Percentiles rank a stretch among this genome's conserved stretches.
Evolutionary conservation across 1,140 invertebrate genomes (phyloP).

Genomic region (Eubasilissa regina): DNA sequence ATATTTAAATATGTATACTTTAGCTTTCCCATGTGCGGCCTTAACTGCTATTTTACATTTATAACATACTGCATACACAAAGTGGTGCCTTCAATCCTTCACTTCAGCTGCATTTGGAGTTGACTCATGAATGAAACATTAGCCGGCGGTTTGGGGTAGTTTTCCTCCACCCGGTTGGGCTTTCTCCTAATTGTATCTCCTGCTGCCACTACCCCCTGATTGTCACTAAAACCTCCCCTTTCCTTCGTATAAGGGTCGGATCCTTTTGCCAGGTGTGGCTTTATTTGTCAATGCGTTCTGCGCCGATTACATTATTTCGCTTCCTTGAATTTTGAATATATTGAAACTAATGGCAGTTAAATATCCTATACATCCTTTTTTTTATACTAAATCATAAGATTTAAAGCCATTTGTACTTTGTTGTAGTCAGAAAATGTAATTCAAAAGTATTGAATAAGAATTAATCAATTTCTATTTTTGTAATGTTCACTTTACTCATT

Average conservation of each 20-base stretch:
- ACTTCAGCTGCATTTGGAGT: slow-evolving; percentile 12
- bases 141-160: neutral
- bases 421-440: too few relatives aligned
- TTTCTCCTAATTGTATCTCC: slow-evolving; percentile 30
- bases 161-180: neutral
- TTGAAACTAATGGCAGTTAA: too few relatives aligned
- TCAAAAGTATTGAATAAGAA: too few relatives aligned
- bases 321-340: too few relatives aligned
- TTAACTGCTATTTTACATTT: neutral
- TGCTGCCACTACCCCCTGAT: slow-evolving; percentile 6
- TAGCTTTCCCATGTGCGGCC: too few relatives aligned
- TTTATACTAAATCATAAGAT: too few relatives aligned
- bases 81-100: slow-evolving; percentile 2
- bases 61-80: slow-evolving; percentile 13
- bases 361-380: too few relatives aligned
- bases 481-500: too few relatives aligned
- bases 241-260: slow-evolving; percentile 4
- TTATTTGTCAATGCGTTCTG: neutral
- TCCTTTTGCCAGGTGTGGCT: slow-evolving; percentile 16
- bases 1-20: too few relatives aligned
- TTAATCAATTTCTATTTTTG: too few relatives aligned
- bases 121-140: slow-evolving; percentile 18
- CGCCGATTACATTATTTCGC: neutral
- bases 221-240: slow-evolving; percentile 19
- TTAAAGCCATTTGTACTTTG: too few relatives aligned